Conservation (phyloP, 2,113 vertebrate genomes). For the Corapipo altera region DNA sequence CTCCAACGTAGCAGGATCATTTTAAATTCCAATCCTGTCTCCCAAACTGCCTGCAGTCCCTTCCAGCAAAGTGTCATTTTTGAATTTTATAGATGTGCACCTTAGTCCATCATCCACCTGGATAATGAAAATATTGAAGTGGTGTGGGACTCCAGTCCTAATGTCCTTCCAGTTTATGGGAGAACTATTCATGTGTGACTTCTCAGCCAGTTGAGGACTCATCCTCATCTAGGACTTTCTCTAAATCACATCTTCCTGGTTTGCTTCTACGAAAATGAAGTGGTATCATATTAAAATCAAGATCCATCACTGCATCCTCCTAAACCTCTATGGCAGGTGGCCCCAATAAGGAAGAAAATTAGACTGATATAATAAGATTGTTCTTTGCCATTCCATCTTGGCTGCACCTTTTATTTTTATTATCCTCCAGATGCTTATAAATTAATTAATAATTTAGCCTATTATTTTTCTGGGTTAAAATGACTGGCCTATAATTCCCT, state of each 20-base stretch:
- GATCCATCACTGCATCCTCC: background rate
- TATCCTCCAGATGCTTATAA: background rate
- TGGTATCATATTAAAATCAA: background rate
- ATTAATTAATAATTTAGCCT: conserved; percentile 10
- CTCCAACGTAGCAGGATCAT: background rate
- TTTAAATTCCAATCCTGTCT: conserved; percentile 49
- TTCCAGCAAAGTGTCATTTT: conserved; percentile 47
- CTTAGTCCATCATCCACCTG: conserved; percentile 46
- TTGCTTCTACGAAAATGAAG: background rate
- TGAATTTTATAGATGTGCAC: conserved; percentile 56
- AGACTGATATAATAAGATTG: background rate
- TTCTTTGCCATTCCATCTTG: background rate
- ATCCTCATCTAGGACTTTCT: background rate
- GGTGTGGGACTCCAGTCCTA: background rate
- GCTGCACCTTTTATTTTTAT: conserved; percentile 7
- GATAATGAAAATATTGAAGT: conserved; percentile 62
- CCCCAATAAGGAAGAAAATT: background rate
- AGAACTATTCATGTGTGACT: conserved; percentile 44
- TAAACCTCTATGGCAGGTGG: background rate
- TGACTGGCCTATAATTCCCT: background rate
- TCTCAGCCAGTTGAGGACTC: background rate
- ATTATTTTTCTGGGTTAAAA: background rate
- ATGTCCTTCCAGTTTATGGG: conserved; percentile 43
- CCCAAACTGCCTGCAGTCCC: conserved; percentile 1
- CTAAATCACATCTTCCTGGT: background rate